A percentile compares a stretch with the other conserved stretches of the same genome.
Evolutionary conservation across 37 sponge, comb jelly and placozoan genomes (phyloP).

Genomic region (Chondrilla cf. caribensis): DNA sequence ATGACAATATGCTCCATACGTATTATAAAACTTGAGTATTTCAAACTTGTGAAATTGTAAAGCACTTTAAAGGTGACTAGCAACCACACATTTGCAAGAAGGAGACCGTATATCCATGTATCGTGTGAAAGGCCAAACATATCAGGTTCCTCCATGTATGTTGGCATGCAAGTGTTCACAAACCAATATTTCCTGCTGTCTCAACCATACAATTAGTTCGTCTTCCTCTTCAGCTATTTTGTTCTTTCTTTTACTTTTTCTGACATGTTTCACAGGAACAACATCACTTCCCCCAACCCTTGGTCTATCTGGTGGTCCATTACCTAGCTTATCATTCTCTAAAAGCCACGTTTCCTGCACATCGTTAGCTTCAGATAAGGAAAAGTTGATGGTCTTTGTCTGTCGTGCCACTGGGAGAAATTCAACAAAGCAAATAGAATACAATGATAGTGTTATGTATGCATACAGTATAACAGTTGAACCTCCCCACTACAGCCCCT

Average conservation of each 20-base stretch:
- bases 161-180: too few species aligned
- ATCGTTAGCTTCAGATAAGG: constrained; percentile 2
- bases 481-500: neutral
- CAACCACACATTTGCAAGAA: too few species aligned
- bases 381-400: constrained; percentile 17
- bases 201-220: neutral
- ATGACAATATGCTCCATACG: too few species aligned
- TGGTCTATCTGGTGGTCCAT: neutral
- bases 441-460: neutral
- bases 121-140: too few species aligned
- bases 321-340: neutral
- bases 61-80: too few species aligned
- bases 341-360: neutral
- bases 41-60: too few species aligned
- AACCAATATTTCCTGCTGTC: neutral
- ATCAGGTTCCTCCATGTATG: too few species aligned
- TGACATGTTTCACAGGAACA: neutral
- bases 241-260: neutral
- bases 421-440: neutral
- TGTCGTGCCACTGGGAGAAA: constrained; percentile 6
- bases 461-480: neutral
- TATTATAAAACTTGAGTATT: too few species aligned
- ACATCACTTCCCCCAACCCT: neutral
- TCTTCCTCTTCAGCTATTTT: neutral
- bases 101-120: too few species aligned